These are phyloP conservation scores for Nothobranchius kuhntae DNA, from an alignment of 2,113 vertebrate genomes.

Conservation along the genomic window DNA sequence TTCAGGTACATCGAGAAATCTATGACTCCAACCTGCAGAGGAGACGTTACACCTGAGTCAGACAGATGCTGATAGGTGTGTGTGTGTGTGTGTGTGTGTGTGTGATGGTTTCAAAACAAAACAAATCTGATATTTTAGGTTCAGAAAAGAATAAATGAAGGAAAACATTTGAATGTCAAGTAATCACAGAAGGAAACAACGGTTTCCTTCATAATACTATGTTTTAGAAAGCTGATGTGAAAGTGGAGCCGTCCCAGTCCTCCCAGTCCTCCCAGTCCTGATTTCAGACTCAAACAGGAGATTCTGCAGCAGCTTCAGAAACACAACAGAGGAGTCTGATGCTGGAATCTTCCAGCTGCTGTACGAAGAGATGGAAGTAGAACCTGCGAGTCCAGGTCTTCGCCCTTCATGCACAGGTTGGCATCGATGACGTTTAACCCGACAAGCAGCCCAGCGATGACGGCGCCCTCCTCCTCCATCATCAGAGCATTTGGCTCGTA, in stretches of 20 bases:
- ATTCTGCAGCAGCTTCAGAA: neutral
- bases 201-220: neutral
- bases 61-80: no score
- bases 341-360: neutral
- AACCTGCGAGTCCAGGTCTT: constrained; percentile 96
- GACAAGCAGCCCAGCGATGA: constrained; percentile 95
- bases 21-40: constrained; percentile 92
- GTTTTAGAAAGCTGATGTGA: neutral
- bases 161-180: no score
- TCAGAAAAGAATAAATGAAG: no score
- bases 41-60: no score
- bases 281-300: neutral
- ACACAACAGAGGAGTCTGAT: no score
- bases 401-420: constrained; percentile 99
- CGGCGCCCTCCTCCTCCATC: constrained; percentile 99
- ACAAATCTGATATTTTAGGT: no score
- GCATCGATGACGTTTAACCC: constrained; percentile 98
- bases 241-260: neutral
- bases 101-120: no score
- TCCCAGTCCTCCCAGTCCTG: neutral
- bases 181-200: no score
- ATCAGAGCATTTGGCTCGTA: constrained; percentile 96
- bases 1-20: constrained; percentile 99
- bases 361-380: neutral
- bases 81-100: no score